Conservation (phyloP, 2,113 vertebrate genomes). For the Alethe castanea region DNA sequence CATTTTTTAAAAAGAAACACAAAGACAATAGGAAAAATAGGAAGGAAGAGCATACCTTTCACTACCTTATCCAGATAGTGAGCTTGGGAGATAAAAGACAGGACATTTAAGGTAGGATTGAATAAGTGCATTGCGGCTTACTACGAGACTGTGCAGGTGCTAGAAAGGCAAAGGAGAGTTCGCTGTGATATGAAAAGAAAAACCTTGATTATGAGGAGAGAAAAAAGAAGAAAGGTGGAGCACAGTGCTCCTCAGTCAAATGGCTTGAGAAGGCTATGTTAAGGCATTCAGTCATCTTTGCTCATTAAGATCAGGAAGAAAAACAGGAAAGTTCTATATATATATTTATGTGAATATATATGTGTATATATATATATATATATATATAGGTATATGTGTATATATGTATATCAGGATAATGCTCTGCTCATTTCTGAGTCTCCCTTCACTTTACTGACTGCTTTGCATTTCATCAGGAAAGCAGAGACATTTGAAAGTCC, state of each 20-base stretch:
- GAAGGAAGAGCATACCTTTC: constrained; percentile 99
- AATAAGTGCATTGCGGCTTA: constrained; percentile 73
- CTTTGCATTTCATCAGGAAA: background rate
- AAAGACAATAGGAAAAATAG: constrained; percentile 79
- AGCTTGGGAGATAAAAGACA: constrained; percentile 99
- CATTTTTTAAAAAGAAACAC: constrained; percentile 65
- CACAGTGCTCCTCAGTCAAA: constrained; percentile 54
- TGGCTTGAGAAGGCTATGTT: background rate
- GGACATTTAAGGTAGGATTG: constrained; percentile 94
- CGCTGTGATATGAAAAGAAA: constrained; percentile 24
- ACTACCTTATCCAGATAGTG: constrained; percentile 99
- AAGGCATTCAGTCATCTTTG: constrained; percentile 32
- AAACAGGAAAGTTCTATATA: background rate
- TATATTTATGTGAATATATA: background rate
- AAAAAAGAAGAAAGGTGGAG: constrained; percentile 39
- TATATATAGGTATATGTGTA: background rate
- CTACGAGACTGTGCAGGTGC: constrained; percentile 69
- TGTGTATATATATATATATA: background rate
- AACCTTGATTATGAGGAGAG: constrained; percentile 62
- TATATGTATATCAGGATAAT: background rate
- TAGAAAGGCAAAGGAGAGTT: constrained; percentile 53
- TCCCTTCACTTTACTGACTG: background rate
- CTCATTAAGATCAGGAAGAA: constrained; percentile 7
- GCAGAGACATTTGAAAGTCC: background rate
- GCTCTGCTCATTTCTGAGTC: background rate